phyloP scores from a whole-genome alignment of 2,888 invertebrate genomes.

The Gortyna flavago region DNA sequence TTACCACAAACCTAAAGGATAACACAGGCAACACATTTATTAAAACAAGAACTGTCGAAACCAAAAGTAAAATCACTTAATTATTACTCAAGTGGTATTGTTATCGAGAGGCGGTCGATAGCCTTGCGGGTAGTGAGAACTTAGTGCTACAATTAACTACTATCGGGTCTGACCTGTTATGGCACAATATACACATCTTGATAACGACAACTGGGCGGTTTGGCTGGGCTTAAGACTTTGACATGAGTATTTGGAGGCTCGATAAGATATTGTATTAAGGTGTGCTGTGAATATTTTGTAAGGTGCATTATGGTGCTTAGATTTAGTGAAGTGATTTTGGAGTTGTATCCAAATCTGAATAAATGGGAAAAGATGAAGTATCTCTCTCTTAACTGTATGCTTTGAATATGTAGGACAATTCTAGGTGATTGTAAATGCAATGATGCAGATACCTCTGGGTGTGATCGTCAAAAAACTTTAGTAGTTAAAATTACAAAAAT shows the following conservation, averaged over 20 bases:
- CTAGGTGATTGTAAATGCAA: background rate
- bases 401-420: background rate
- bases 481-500: background rate
- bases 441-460: background rate
- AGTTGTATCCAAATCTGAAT: conserved; percentile 4
- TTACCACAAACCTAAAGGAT: conserved; percentile 4
- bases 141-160: conserved; percentile 63
- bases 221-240: conserved; percentile 54
- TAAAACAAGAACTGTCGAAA: conserved; percentile 58
- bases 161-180: conserved; percentile 57
- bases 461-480: background rate
- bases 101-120: conserved; percentile 62
- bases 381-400: background rate
- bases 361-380: background rate
- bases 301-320: conserved; percentile 13
- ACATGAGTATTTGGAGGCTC: conserved; percentile 62
- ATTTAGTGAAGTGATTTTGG: conserved; percentile 6
- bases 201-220: conserved; percentile 58
- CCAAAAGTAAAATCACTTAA: conserved; percentile 61
- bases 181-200: conserved; percentile 65
- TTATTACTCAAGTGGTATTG: conserved; percentile 63
- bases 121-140: conserved; percentile 63
- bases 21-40: conserved; percentile 40
- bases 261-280: conserved; percentile 59
- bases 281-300: conserved; percentile 51